phyloP scores from a whole-genome alignment of 1,140 invertebrate species.

The Luehdorfia chinensis region DNA sequence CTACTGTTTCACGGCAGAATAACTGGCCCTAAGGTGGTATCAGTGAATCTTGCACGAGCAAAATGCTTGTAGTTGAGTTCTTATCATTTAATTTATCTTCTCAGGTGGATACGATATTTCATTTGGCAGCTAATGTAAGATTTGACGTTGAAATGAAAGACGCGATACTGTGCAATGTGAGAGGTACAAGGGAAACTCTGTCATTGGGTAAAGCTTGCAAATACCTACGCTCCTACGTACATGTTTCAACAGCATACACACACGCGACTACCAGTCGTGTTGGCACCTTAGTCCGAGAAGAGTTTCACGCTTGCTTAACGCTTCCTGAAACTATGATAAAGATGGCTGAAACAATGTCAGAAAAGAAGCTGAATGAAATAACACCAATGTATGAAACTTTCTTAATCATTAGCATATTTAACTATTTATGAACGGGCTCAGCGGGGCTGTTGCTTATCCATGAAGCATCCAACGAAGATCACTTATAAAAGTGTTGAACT shows the following conservation, averaged over 20 bases:
- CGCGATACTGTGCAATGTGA: constrained; percentile 79
- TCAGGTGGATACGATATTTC: constrained; percentile 70
- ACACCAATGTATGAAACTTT: neutral
- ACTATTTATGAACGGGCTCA: too few relatives aligned
- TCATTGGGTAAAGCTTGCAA: constrained; percentile 19
- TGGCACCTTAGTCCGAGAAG: constrained; percentile 10
- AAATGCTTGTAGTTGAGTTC: too few relatives aligned
- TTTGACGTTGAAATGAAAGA: constrained; percentile 79
- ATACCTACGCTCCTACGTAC: constrained; percentile 17
- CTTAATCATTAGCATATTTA: too few relatives aligned
- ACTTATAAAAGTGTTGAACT: too few relatives aligned
- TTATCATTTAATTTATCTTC: neutral
- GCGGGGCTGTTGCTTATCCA: too few relatives aligned
- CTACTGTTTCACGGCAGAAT: too few relatives aligned
- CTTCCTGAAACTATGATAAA: constrained; percentile 16
- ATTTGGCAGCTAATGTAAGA: constrained; percentile 79
- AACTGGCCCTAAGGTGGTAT: too few relatives aligned
- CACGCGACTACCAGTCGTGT: constrained; percentile 12
- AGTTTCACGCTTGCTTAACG: constrained; percentile 16
- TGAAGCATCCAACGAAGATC: too few relatives aligned
- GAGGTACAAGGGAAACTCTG: constrained; percentile 76
- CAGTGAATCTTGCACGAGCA: too few relatives aligned
- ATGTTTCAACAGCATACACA: constrained; percentile 23
- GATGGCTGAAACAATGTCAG: constrained; percentile 18
- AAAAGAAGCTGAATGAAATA: constrained; percentile 1